A percentile compares a stretch with the other conserved stretches of the same genome.
Evolutionary conservation across 1,140 invertebrate genomes (phyloP).

Genomic region (Drosophila arizonae): DNA sequence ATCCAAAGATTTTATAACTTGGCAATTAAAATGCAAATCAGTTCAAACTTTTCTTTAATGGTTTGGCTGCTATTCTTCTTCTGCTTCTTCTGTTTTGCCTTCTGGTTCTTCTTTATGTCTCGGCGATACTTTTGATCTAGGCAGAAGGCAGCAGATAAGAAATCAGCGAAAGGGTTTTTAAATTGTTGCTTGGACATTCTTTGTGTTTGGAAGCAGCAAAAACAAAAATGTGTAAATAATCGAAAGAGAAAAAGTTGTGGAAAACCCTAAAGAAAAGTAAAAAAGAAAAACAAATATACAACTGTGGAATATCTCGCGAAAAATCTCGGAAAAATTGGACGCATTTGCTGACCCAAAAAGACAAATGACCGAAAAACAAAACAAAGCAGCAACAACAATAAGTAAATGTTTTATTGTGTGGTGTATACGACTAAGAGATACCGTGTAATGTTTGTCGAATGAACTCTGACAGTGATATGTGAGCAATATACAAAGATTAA

Average conservation of each 20-base stretch:
- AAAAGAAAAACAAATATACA: conserved; percentile 42
- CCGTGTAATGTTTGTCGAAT: no score
- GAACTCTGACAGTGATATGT: no score
- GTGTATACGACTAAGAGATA: no score
- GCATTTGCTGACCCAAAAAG: conserved; percentile 76
- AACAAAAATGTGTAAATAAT: conserved; percentile 51
- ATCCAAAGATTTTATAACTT: conserved; percentile 20
- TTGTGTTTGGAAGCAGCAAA: conserved; percentile 18
- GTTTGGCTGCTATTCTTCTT: conserved; percentile 22
- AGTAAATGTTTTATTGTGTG: no score
- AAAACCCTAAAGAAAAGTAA: conserved; percentile 26
- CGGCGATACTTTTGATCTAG: conserved; percentile 10
- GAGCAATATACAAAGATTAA: no score
- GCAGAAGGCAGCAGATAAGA: neutral
- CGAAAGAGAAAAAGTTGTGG: conserved; percentile 46
- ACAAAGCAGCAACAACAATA: neutral
- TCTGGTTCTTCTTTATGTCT: neutral
- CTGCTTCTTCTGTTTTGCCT: neutral
- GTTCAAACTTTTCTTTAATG: conserved; percentile 37
- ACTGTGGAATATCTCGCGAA: conserved; percentile 50
- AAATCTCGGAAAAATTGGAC: conserved; percentile 51
- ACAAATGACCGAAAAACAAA: conserved; percentile 51
- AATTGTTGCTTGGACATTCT: conserved; percentile 29
- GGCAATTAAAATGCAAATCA: conserved; percentile 41
- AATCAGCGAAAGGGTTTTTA: conserved; percentile 30